These are phyloP conservation scores for Todiramphus chloris DNA, from an alignment of 2,113 vertebrate species.

Conservation along the genomic window DNA sequence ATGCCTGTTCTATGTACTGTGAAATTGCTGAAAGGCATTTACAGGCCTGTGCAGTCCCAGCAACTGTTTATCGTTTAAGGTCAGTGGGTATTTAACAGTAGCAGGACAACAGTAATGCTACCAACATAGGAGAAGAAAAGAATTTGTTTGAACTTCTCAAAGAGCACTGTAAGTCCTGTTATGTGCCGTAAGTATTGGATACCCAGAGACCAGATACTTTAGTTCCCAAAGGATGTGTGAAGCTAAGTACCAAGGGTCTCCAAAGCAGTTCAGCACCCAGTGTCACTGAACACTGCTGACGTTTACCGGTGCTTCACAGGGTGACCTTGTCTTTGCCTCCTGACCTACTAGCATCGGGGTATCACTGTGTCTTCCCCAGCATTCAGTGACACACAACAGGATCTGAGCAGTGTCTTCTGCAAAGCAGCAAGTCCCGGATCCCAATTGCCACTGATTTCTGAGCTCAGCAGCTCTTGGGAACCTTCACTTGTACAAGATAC, in stretches of 20 bases:
- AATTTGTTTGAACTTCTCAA: background rate
- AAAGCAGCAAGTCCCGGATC: background rate
- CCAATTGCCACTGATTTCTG: background rate
- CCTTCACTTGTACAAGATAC: background rate
- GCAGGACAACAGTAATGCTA: background rate
- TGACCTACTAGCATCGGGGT: background rate
- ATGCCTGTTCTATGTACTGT: background rate
- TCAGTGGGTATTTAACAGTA: background rate
- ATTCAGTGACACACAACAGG: background rate
- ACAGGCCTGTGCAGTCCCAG: background rate
- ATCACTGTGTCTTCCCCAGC: background rate
- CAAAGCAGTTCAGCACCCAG: background rate
- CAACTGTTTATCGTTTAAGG: background rate
- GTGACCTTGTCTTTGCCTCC: background rate
- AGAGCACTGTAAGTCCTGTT: background rate
- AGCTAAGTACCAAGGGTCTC: background rate
- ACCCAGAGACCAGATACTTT: background rate
- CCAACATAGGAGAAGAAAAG: background rate
- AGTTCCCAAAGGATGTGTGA: background rate
- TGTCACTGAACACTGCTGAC: accelerated
- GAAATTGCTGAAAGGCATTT: background rate
- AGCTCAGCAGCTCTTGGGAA: background rate
- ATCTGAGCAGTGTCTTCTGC: background rate
- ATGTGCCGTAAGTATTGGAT: background rate
- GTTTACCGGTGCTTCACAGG: background rate